Evolutionary conservation across 2,888 invertebrate species (phyloP).

Genomic region (Caenorhabditis zanzibari): DNA sequence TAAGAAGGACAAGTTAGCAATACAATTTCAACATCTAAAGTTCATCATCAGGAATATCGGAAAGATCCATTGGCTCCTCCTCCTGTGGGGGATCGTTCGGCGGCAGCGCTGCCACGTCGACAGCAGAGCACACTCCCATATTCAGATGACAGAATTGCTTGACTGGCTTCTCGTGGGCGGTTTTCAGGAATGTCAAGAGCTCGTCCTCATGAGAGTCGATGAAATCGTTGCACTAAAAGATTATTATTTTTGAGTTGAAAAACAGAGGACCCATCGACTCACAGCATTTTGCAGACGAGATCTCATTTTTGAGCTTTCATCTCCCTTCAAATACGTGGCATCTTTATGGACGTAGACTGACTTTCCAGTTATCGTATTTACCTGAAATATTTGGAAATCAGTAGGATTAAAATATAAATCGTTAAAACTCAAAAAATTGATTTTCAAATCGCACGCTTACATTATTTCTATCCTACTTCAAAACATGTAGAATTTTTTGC

Average conservation of each 20-base stretch:
- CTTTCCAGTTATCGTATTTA: constrained; percentile 75
- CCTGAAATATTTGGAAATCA: constrained; percentile 18
- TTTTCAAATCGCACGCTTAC: too few relatives aligned
- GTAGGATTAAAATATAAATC: too few relatives aligned
- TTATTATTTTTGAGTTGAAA: background rate
- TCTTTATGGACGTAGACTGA: constrained; percentile 71
- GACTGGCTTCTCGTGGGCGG: constrained; percentile 63
- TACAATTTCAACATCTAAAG: constrained; percentile 43
- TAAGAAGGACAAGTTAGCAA: background rate
- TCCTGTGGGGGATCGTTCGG: constrained; percentile 65
- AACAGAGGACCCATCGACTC: constrained; percentile 20
- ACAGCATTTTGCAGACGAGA: constrained; percentile 70
- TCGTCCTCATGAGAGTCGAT: constrained; percentile 74
- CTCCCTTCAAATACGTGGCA: constrained; percentile 68
- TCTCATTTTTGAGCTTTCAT: constrained; percentile 60
- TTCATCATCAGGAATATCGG: constrained; percentile 69
- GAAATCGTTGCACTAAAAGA: constrained; percentile 74
- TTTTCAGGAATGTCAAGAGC: constrained; percentile 71
- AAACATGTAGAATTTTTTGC: too few relatives aligned
- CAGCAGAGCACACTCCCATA: constrained; percentile 70
- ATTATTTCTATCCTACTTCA: too few relatives aligned
- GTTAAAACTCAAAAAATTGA: constrained; percentile 5
- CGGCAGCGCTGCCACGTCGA: constrained; percentile 76
- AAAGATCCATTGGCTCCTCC: constrained; percentile 40
- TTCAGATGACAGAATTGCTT: constrained; percentile 70